Evolutionary conservation across 2,797 vertebrate genomes (phyloP).

Genomic region (Rhynchotus rufescens): DNA sequence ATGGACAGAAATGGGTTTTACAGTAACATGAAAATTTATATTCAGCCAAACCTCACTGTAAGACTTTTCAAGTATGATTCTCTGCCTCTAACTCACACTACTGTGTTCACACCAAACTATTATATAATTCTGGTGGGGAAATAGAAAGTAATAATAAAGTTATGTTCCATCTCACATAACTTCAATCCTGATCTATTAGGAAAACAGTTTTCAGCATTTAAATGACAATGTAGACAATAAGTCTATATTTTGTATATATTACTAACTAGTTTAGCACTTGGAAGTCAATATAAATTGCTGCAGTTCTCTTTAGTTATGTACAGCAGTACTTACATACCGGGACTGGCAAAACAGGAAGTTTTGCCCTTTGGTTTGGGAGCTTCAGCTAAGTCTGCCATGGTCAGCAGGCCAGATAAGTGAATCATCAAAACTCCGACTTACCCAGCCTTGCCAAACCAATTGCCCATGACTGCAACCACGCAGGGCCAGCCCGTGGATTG

Average conservation of each 20-base stretch:
- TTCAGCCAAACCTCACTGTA: not conserved
- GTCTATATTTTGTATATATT: not conserved
- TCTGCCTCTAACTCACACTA: not conserved
- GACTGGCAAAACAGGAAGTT: not conserved
- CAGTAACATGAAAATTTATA: not conserved
- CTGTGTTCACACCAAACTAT: not conserved
- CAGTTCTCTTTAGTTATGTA: not conserved
- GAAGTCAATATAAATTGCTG: not conserved
- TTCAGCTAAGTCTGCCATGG: not conserved
- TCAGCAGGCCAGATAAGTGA: not conserved
- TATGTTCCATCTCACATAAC: not conserved
- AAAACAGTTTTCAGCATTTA: not conserved
- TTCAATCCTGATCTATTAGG: not conserved
- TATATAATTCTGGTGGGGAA: not conserved
- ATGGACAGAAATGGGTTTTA: not conserved
- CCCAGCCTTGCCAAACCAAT: slow-evolving; percentile 98
- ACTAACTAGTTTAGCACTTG: not conserved
- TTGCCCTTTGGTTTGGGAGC: not conserved
- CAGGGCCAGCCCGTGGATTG: slow-evolving; percentile 98
- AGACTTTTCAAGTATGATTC: not conserved
- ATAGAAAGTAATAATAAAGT: not conserved
- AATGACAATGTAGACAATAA: not conserved
- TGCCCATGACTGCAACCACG: slow-evolving; percentile 96
- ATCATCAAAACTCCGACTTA: slow-evolving; percentile 68
- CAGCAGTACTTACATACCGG: not conserved